phyloP scores from a whole-genome alignment of 2,113 vertebrate genomes.

The Tragelaphus buxtoni region DNA sequence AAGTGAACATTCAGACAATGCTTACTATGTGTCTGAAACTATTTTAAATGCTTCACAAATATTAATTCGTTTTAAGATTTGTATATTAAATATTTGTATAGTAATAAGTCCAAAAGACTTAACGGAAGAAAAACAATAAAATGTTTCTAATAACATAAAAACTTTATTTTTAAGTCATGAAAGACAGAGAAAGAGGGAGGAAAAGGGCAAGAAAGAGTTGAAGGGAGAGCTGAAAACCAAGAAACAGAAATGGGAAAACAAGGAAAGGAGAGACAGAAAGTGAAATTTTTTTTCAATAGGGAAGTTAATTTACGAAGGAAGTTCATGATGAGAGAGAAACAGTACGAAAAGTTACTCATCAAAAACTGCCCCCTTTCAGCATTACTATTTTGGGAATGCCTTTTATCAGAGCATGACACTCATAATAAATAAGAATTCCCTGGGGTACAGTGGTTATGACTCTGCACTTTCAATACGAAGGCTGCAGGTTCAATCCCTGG shows the following conservation, averaged over 20 bases:
- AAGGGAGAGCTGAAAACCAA: neutral
- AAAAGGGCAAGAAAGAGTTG: neutral
- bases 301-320: neutral
- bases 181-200: neutral
- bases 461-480: neutral
- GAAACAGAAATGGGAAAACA: neutral
- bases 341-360: neutral
- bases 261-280: neutral
- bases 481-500: neutral
- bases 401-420: neutral
- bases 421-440: neutral
- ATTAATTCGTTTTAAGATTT: neutral
- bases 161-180: neutral
- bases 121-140: neutral
- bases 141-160: neutral
- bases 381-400: neutral
- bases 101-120: neutral
- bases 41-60: slow-evolving; percentile 15
- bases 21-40: neutral
- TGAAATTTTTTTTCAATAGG: neutral
- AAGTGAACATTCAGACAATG: neutral
- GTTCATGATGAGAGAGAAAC: neutral
- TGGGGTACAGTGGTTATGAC: neutral
- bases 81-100: too few relatives aligned
- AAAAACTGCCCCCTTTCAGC: neutral